Evolutionary conservation across 2,888 invertebrate species (phyloP).

Genomic region (Abrostola tripartita): DNA sequence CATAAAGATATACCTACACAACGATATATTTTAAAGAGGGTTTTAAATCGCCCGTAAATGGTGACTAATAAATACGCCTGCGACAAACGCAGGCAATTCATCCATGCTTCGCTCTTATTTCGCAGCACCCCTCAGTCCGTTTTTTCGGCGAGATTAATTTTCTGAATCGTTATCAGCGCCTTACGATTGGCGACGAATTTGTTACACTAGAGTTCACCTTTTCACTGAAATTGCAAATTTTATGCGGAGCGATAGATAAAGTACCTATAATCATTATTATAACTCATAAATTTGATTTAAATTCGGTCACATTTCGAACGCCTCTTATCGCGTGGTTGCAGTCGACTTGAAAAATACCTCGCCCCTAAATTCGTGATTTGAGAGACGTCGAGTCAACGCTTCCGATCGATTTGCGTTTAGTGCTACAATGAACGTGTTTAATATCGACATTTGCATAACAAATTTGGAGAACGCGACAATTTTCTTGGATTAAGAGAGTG

Average conservation of each 20-base stretch:
- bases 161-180: slow-evolving; percentile 85
- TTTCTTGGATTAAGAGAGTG: slow-evolving; percentile 39
- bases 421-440: slow-evolving; percentile 82
- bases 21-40: slow-evolving; percentile 45
- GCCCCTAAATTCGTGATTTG: slow-evolving; percentile 71
- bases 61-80: slow-evolving; percentile 68
- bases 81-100: slow-evolving; percentile 71
- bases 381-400: slow-evolving; percentile 74
- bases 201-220: slow-evolving; percentile 87
- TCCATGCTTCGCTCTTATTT: slow-evolving; percentile 70
- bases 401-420: slow-evolving; percentile 86
- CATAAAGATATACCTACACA: background rate
- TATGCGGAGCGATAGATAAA: slow-evolving; percentile 83
- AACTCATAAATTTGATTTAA: slow-evolving; percentile 88
- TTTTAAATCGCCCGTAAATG: slow-evolving; percentile 62
- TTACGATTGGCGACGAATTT: slow-evolving; percentile 86
- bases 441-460: slow-evolving; percentile 79
- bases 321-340: slow-evolving; percentile 85
- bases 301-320: slow-evolving; percentile 86
- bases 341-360: slow-evolving; percentile 86
- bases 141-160: slow-evolving; percentile 84
- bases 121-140: slow-evolving; percentile 66
- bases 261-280: slow-evolving; percentile 87
- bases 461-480: slow-evolving; percentile 70
- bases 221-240: slow-evolving; percentile 87